Evolutionary conservation across 2,113 vertebrate genomes (phyloP).

Genomic region (Lasiurus cinereus): DNA sequence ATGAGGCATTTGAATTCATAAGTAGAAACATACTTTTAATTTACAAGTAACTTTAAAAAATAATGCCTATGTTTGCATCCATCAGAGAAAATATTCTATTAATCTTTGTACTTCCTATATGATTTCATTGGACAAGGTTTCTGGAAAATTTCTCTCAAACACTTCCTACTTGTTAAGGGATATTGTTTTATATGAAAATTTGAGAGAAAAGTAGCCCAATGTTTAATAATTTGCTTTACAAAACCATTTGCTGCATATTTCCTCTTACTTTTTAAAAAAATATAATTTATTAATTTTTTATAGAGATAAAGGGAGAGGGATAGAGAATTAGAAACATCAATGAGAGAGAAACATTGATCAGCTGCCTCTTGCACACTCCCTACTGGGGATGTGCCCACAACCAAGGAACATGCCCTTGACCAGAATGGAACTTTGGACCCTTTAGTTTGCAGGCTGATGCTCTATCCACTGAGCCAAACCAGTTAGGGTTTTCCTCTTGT

Average conservation of each 20-base stretch:
- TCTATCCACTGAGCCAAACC: too few species aligned
- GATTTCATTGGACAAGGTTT: conserved; percentile 28
- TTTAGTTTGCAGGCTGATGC: too few species aligned
- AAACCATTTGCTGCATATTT: background rate
- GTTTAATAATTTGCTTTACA: conserved; percentile 16
- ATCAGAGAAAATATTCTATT: background rate
- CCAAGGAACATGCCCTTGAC: too few species aligned
- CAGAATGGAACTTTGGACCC: too few species aligned
- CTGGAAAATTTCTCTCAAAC: background rate
- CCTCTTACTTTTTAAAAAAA: background rate
- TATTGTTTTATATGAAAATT: conserved; percentile 39
- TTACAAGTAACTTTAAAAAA: conserved; percentile 38
- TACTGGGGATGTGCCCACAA: too few species aligned
- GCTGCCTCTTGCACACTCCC: too few species aligned
- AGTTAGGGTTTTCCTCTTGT: background rate
- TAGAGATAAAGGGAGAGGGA: too few species aligned
- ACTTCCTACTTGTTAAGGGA: background rate
- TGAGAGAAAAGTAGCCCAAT: background rate
- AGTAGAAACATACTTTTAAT: conserved; percentile 9
- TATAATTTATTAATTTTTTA: too few species aligned
- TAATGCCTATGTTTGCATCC: background rate
- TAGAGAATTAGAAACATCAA: too few species aligned
- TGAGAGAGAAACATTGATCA: too few species aligned
- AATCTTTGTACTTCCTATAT: background rate
- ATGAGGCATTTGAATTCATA: conserved; percentile 49